Percentiles rank a stretch among this genome's conserved stretches.
Evolutionary conservation across 2,888 invertebrate genomes (phyloP).

Genomic region (Eupithecia inturbata): DNA sequence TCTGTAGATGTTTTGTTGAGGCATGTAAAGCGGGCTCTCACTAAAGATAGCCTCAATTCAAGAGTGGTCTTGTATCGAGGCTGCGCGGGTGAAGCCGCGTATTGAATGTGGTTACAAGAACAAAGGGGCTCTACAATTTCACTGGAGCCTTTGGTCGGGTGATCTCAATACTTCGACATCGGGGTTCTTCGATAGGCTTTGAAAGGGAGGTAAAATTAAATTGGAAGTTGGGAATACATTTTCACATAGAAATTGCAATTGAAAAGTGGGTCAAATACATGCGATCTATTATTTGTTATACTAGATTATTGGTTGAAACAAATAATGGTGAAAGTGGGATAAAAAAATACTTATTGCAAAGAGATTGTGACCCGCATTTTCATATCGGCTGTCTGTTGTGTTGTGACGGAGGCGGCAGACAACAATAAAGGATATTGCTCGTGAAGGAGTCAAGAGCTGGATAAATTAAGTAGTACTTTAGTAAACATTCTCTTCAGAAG

Average conservation of each 20-base stretch:
- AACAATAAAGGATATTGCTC: neutral
- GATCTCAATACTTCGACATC: neutral
- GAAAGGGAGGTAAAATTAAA: neutral
- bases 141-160: neutral
- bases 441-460: neutral
- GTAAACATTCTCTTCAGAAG: too few relatives aligned
- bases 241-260: neutral
- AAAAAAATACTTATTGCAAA: conserved; percentile 20
- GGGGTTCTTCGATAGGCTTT: neutral
- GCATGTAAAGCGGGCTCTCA: neutral
- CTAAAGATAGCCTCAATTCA: neutral
- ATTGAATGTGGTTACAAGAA: neutral
- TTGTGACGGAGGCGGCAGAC: neutral
- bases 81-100: neutral
- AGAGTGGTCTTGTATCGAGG: neutral
- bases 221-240: neutral
- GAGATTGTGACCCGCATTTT: conserved; percentile 31
- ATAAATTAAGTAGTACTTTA: neutral
- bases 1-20: neutral
- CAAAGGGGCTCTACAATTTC: neutral
- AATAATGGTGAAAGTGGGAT: conserved; percentile 28
- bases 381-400: conserved; percentile 14
- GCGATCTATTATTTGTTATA: too few relatives aligned
- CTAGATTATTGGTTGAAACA: too few relatives aligned
- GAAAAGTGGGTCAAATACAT: conserved; percentile 1